Conservation (phyloP, 2,113 vertebrate genomes). For the Phrynocephalus versicolor region DNA sequence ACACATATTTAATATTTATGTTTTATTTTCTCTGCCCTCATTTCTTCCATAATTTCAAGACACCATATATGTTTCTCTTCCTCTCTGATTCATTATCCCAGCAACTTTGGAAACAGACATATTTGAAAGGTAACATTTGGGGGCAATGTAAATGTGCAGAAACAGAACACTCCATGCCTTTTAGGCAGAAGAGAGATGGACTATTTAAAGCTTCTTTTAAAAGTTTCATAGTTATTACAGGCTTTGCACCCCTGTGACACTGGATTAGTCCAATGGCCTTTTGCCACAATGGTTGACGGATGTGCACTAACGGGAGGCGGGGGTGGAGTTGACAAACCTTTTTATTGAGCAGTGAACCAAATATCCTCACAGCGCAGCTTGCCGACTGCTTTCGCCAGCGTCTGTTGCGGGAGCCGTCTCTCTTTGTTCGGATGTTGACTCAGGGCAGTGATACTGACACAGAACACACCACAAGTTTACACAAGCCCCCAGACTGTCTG, state of each 20-base stretch:
- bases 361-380: not conserved
- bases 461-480: constrained; percentile 78
- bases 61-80: no score
- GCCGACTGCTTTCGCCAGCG: constrained; percentile 53
- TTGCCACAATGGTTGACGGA: not conserved
- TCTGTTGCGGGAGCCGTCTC: constrained; percentile 21
- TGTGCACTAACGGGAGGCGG: not conserved
- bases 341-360: not conserved
- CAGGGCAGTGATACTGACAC: constrained; percentile 52
- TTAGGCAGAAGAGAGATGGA: no score
- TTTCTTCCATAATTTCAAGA: no score
- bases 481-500: constrained; percentile 66
- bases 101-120: no score
- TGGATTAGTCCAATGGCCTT: not conserved
- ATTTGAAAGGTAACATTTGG: no score
- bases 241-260: not conserved
- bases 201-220: not conserved
- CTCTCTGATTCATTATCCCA: no score
- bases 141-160: no score
- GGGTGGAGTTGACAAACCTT: not conserved
- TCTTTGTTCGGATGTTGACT: constrained; percentile 51
- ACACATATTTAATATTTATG: no score
- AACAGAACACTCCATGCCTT: no score
- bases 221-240: not conserved
- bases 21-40: no score